Evolutionary conservation across 2,888 invertebrate genomes (phyloP).

Genomic region (Muscina levida): DNA sequence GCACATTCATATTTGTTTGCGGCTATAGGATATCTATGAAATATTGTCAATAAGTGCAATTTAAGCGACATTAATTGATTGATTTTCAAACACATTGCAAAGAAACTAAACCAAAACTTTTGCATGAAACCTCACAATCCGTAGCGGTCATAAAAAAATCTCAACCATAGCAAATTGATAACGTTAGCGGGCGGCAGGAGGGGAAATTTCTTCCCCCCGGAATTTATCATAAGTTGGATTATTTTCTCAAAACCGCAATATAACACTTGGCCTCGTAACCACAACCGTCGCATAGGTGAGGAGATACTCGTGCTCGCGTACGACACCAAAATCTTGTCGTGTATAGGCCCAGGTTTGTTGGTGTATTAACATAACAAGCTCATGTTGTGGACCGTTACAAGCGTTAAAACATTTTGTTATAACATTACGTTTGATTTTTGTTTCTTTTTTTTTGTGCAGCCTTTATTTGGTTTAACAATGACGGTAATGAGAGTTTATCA

Average conservation of each 20-base stretch:
- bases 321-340: too few species aligned
- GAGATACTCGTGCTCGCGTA: not conserved
- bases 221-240: constrained; percentile 31
- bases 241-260: constrained; percentile 40
- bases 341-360: constrained; percentile 43
- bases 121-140: constrained; percentile 2
- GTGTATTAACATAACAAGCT: constrained; percentile 62
- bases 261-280: constrained; percentile 47
- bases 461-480: too few species aligned
- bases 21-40: constrained; percentile 11
- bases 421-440: constrained; percentile 49
- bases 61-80: constrained; percentile 56
- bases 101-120: constrained; percentile 40
- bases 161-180: constrained; percentile 49
- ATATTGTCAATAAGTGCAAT: constrained; percentile 30
- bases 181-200: not conserved
- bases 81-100: constrained; percentile 52
- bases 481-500: too few species aligned
- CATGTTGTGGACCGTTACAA: constrained; percentile 63
- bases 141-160: constrained; percentile 56
- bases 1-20: not conserved
- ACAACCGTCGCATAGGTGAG: not conserved
- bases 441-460: too few species aligned
- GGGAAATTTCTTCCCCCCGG: not conserved
- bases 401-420: constrained; percentile 65